These are phyloP conservation scores for Calliphora vicina DNA, from an alignment of 1,140 invertebrate species.

Conservation along the genomic window DNA sequence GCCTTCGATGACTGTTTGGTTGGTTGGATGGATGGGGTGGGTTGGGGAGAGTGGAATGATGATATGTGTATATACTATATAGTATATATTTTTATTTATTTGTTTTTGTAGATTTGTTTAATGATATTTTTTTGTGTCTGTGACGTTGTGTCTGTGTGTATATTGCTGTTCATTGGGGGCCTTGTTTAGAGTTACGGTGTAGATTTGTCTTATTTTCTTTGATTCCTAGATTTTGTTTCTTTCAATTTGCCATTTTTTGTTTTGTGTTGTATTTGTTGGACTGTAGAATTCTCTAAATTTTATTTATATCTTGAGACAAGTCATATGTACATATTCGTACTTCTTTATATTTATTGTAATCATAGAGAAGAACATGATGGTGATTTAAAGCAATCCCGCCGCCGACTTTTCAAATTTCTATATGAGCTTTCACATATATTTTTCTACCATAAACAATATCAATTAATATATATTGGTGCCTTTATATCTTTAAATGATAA, in stretches of 20 bases:
- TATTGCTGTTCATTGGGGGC: conserved; percentile 22
- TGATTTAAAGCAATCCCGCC: too few species aligned
- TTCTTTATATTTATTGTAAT: too few species aligned
- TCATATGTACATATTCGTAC: too few species aligned
- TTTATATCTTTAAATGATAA: too few species aligned
- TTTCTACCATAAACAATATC: too few species aligned
- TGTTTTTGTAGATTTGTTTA: neutral
- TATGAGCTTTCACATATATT: too few species aligned
- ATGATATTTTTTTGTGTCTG: neutral
- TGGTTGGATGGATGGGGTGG: neutral
- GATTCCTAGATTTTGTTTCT: neutral
- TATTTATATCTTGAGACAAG: too few species aligned
- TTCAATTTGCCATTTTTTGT: neutral
- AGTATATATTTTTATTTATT: neutral
- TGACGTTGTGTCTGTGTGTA: neutral
- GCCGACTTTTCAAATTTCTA: too few species aligned
- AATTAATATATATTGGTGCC: too few species aligned
- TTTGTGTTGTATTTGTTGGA: conserved; percentile 14
- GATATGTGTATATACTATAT: neutral
- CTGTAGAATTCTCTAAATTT: too few species aligned
- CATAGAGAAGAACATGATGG: too few species aligned
- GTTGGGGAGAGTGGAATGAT: neutral
- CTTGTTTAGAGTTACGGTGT: neutral
- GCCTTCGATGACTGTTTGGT: neutral
- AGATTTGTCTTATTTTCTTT: neutral